phyloP scores from a whole-genome alignment of 2,113 vertebrate species.

The Apodemus speciosus region DNA sequence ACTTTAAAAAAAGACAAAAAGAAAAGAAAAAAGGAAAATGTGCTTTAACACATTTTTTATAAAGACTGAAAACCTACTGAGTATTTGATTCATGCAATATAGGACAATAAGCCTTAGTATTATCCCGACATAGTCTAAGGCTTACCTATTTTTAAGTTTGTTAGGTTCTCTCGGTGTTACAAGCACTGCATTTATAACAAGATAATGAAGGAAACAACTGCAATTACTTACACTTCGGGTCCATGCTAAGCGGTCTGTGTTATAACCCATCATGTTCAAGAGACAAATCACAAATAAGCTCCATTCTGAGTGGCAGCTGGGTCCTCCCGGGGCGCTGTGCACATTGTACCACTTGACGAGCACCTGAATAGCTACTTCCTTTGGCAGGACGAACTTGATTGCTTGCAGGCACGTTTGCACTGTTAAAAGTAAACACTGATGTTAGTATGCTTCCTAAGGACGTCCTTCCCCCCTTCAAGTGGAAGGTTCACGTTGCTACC shows the following conservation, averaged over 20 bases:
- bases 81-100: conserved; percentile 14
- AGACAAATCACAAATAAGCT: conserved; percentile 96
- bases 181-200: neutral
- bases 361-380: conserved; percentile 95
- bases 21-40: neutral
- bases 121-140: neutral
- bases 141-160: neutral
- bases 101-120: conserved; percentile 12
- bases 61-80: conserved; percentile 1
- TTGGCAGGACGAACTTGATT: conserved; percentile 93
- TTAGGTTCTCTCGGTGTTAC: neutral
- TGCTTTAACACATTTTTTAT: neutral
- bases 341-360: conserved; percentile 98
- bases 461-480: conserved; percentile 30
- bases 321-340: conserved; percentile 95
- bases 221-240: conserved; percentile 91
- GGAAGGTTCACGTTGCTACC: neutral
- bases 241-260: conserved; percentile 95
- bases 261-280: conserved; percentile 98
- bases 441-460: conserved; percentile 50
- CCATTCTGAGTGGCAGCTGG: conserved; percentile 95
- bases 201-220: neutral
- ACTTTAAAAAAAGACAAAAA: neutral
- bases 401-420: conserved; percentile 96
- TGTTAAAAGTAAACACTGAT: conserved; percentile 76